Evolutionary conservation across 2,113 vertebrate species (phyloP), one percentile per base, ranked within the genome.

Genomic region (Xyrauchen texanus): DNA sequence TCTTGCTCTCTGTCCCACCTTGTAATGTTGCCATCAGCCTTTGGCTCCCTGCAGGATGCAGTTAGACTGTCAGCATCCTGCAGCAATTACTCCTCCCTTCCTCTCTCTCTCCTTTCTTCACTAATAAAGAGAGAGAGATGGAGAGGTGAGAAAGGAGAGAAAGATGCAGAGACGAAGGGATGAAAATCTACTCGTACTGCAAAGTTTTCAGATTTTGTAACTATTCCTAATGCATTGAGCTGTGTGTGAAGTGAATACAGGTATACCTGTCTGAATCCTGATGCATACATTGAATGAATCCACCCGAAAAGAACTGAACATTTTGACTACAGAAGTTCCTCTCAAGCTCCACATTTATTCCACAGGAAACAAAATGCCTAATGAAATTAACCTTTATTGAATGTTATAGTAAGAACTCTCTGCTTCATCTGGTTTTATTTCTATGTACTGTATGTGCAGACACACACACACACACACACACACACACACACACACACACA

Each of bases 331-430:
- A 44, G 45, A 44, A 65, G 60, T 45, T 55, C 10, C 10, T 34
- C 34, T 15, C 21, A 45, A 44, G 53, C 16, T 80, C 5, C 12
- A 73, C 51, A 60, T 21, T 79, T 70, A 8, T 60, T 72, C 52
- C 44, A 60, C 9, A 2, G n/a, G 64, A 75, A 75, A 58, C 21
- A 7, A 55, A 52, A 66, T 65, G 51, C 44, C 51, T 53, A 52
- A 49, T 81, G 61, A 81, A 70, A 70, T 76, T 64, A 77, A 9
- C 8, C 45, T 52, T 62, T 69, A 62, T 10, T 78, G 15, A 78
- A 46, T 51, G 67, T 53, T 16, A 78, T 42, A 70, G 6, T 42
- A 10, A 78, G 44, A 78, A 69, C 65, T 68, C n/a, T 52, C 53
- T 2, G 13, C 10, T 44, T 60, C 69, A 58, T 71, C 55, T 58